Evolutionary conservation across 2,888 invertebrate genomes (phyloP), one percentile per base, ranked within the genome.

Genomic region (Meloe dianella): DNA sequence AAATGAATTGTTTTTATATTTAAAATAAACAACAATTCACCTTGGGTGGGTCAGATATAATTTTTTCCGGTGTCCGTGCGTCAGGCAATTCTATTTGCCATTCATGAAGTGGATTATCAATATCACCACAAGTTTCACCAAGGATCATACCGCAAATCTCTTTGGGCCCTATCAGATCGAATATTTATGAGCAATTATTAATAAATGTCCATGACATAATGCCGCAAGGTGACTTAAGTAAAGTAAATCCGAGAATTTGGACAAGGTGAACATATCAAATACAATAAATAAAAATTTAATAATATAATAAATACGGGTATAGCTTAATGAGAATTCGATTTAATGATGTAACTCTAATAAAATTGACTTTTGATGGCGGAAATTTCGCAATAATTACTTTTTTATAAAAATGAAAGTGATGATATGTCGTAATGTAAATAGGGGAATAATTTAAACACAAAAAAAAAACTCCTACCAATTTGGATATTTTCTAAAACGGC

Each of bases 61-160:
- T 84, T 5, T 89, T 82, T 0, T 87, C 83, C 7, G 94, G 94
- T 80, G 95, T 95, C 3, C 91, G 90, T 17, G 92, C 91, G 0
- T 93, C 93, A 1, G 95, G 94, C 77, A 96, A 92, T 4, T 90
- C 87, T 0, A 96, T 91, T 76, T 91, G 90, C 96, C 96, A 96
- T 78, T 95, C 93, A 79, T 95, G 93, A 63, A 91, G 89, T 0
- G 95, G 94, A 82, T 94, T 94, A 77, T 92, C 92, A 0, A 93
- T 91, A 73, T 92, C 92, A 2, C 92, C 94, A 80, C 97, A 97
- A 10, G 92, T 92, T 80, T 95, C 94, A 0, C 96, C 96, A 62
- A 96, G 91, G 24, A 95, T 89, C 80, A 96, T 91, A 79, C 94
- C 94, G 84, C 97, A 97, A 68, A 96, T 91, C 81, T 96, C 95